A percentile compares a stretch with the other conserved stretches of the same genome.
Conservation (phyloP, 2,888 invertebrate species). For the Pomacea canaliculata region DNA sequence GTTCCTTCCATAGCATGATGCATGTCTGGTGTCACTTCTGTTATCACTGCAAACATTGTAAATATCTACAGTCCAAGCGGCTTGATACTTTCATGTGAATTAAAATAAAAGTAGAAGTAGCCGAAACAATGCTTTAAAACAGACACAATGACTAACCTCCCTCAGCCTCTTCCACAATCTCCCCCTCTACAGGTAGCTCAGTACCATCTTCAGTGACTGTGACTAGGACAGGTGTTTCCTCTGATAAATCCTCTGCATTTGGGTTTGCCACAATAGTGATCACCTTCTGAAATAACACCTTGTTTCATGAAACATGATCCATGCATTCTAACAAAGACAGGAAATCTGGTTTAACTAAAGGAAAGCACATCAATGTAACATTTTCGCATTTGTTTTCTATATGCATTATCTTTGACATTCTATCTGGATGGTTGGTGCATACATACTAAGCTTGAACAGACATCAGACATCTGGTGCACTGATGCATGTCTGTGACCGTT, state of each 20-base stretch:
- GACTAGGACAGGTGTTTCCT: conserved; percentile 27
- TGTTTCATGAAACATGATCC: neutral
- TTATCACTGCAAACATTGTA: conserved; percentile 12
- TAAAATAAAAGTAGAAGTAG: too few relatives aligned
- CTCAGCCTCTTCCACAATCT: conserved; percentile 20
- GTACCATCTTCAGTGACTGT: conserved; percentile 25
- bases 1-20: conserved; percentile 26
- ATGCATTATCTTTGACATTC: too few relatives aligned
- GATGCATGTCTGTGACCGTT: too few relatives aligned
- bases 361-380: neutral
- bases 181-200: conserved; percentile 26
- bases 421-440: too few relatives aligned
- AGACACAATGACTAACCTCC: conserved; percentile 1
- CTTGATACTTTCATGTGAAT: too few relatives aligned
- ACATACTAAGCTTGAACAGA: too few relatives aligned
- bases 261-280: conserved; percentile 50
- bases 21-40: conserved; percentile 14
- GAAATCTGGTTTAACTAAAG: neutral
- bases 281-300: conserved; percentile 26
- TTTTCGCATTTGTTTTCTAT: too few relatives aligned
- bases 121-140: too few relatives aligned
- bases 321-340: neutral
- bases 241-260: conserved; percentile 30
- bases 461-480: too few relatives aligned
- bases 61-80: too few relatives aligned